Evolutionary conservation across 2,113 vertebrate genomes (phyloP), one percentile per base, ranked within the genome.

Genomic region (Platanista minor): DNA sequence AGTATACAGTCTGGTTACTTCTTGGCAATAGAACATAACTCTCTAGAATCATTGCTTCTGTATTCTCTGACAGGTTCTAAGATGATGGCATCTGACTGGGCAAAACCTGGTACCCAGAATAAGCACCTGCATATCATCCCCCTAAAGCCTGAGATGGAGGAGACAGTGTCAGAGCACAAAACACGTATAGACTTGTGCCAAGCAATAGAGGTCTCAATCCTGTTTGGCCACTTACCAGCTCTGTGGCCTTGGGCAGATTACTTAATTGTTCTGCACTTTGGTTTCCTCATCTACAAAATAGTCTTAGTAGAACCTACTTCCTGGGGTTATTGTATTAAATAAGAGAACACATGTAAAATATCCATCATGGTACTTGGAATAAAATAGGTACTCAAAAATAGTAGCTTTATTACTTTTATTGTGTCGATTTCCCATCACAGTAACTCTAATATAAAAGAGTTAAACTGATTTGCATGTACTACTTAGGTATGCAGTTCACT

Each of bases 321-420:
- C 74, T 90, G 36, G 20, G 41, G 39, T 74, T 90, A 52, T 41
- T 87, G 10, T 59, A 69, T 74, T 87, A 93, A 71, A 66, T 90
- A 85, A 92, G 41, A 88, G 31, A 90, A 94, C 8, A 43, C 31
- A 41, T 81, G 41, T 67, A 78, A 97, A 96, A 87, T 80, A 92
- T 84, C 21, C 14, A 87, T 81, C 33, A 29, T 14, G 69, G 31
- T 80, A 80, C 29, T 90, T 90, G 74, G 59, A 81, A 87, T 93
- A 97, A 93, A 95, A 95, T 61, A 84, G 75, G 69, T 59, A 87
- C 84, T 97, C 64, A 89, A 91, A 97, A 66, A 69, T 41, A 75
- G 82, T 84, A 87, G 75, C 69, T 90, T 78, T 89, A 71, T 92
- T 94, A 85, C 66, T 97, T 97, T 97, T 97, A 91, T 96, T 96